Conservation (phyloP, 2,797 vertebrate genomes). For the Calcarius lapponicus region DNA sequence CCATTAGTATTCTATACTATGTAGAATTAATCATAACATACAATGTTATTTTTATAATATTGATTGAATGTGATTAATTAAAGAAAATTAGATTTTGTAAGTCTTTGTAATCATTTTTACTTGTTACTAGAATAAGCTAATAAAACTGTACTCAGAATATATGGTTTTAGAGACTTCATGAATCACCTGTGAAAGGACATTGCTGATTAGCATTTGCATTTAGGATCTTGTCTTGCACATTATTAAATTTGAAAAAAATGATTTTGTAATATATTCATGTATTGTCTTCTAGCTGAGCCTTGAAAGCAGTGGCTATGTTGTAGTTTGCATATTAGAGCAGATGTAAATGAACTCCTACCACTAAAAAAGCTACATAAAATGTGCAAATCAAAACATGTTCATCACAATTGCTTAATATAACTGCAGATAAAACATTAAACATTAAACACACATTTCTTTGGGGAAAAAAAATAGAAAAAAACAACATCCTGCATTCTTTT, state of each 20-base stretch:
- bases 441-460: not conserved
- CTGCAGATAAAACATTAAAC: not conserved
- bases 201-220: slow-evolving; percentile 51
- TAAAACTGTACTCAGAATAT: slow-evolving; percentile 53
- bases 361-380: not conserved
- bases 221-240: slow-evolving; percentile 48
- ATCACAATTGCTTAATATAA: not conserved
- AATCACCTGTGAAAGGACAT: slow-evolving; percentile 55
- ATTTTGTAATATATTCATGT: not conserved
- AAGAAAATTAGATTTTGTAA: slow-evolving; percentile 66
- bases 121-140: slow-evolving; percentile 50
- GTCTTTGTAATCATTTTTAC: slow-evolving; percentile 52
- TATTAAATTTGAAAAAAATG: slow-evolving; percentile 8
- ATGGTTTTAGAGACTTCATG: slow-evolving; percentile 38
- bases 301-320: not conserved
- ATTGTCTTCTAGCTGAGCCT: not conserved
- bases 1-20: slow-evolving; percentile 58
- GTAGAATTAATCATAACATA: not conserved
- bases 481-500: not conserved
- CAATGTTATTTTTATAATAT: slow-evolving; percentile 45
- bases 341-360: not conserved
- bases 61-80: slow-evolving; percentile 63
- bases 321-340: not conserved
- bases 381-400: not conserved
- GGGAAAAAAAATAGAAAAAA: not conserved